phyloP scores from a whole-genome alignment of 2,797 vertebrate genomes.

The Lepidocolaptes lacrymiger region DNA sequence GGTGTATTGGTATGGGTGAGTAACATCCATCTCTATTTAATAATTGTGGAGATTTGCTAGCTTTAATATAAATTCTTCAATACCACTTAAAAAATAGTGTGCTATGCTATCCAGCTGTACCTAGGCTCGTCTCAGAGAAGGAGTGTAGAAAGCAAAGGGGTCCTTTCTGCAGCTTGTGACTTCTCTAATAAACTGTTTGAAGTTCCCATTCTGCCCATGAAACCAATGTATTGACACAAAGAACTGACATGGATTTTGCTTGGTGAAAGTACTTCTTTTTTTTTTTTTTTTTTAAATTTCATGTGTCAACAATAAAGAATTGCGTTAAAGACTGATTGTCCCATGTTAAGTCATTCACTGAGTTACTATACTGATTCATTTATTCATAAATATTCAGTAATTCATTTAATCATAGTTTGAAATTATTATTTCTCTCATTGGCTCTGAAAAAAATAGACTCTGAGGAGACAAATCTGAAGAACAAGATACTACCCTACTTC shows the following conservation, averaged over 20 bases:
- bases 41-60: accelerated
- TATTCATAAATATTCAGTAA: no score
- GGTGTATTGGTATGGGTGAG: background rate
- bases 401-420: background rate
- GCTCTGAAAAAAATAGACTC: background rate
- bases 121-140: background rate
- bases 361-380: background rate
- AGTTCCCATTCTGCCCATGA: background rate
- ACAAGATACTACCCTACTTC: background rate
- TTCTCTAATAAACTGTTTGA: background rate
- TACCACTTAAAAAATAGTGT: background rate
- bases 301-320: background rate
- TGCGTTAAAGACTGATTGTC: background rate
- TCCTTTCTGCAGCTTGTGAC: background rate
- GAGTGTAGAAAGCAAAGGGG: no score
- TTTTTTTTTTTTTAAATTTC: background rate
- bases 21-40: background rate
- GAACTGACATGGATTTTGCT: background rate
- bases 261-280: background rate
- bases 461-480: background rate
- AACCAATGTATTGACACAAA: accelerated
- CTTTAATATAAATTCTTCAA: background rate
- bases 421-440: background rate
- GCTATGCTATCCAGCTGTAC: background rate
- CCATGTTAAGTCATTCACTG: background rate